Percentiles rank a stretch among this genome's conserved stretches.
Evolutionary conservation across 2,888 invertebrate genomes (phyloP).

Genomic region (Liopterus haemorrhoidalis): DNA sequence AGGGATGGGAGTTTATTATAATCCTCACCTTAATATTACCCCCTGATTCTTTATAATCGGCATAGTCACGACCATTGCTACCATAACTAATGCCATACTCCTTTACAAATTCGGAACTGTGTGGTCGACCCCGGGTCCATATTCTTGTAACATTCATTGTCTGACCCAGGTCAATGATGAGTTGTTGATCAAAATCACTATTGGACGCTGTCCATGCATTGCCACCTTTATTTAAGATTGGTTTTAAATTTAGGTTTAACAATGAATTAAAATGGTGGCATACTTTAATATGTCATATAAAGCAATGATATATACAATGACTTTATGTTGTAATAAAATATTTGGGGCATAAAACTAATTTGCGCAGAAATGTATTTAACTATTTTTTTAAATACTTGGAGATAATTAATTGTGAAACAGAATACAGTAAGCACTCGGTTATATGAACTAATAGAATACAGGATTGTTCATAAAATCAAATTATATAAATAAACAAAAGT

Average conservation of each 20-base stretch:
- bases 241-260: slow-evolving; percentile 2
- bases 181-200: slow-evolving; percentile 88
- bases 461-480: no score
- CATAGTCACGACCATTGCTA: slow-evolving; percentile 82
- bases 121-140: slow-evolving; percentile 83
- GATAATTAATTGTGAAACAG: no score
- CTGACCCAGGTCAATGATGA: slow-evolving; percentile 82
- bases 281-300: no score
- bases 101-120: slow-evolving; percentile 85
- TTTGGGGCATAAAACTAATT: no score
- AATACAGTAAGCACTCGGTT: no score
- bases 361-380: no score
- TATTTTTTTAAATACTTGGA: no score
- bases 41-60: slow-evolving; percentile 81
- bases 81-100: slow-evolving; percentile 93
- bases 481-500: no score
- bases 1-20: slow-evolving; percentile 19
- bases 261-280: no score
- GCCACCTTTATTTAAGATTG: slow-evolving; percentile 56
- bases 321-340: no score
- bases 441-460: no score
- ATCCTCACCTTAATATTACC: slow-evolving; percentile 87
- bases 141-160: slow-evolving; percentile 85
- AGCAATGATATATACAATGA: no score
- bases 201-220: slow-evolving; percentile 89